Evolutionary conservation across 2,113 vertebrate species (phyloP), one percentile per base, ranked within the genome.

Genomic region (Syngnathus floridae): DNA sequence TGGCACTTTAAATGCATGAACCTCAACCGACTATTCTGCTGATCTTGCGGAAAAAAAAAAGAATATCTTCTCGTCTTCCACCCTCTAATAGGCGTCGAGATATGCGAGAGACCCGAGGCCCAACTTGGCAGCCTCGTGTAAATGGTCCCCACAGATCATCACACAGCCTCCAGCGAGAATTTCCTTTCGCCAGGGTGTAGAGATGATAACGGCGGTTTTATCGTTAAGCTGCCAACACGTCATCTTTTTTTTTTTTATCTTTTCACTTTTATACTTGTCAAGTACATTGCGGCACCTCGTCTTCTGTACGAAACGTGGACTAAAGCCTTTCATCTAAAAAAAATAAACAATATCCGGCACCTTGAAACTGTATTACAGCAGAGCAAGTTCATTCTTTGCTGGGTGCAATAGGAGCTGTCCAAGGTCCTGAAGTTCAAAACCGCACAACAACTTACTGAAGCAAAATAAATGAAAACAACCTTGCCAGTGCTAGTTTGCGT

Each of bases 341-440:
- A 52, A 22, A 52, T 1, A 3, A n/a, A 52, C 8, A 22, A 52
- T 21, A 7, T 4, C 9, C 21, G 9, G 19, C n/a, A 10, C 49
- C 3, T 49, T 52, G 49, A 52, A 11, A 22, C n/a, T n/a, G n/a
- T 16, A 46, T 16, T 17, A 1, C 43, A 46, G 43, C 43, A 51
- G 8, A n/a, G 17, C 48, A 4, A 52, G 8, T 52, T 55, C 1
- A 4, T 40, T 56, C 16, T 61, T 57, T 26, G 21, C 8, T 46
- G 21, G 61, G 2, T 22, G 3, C 19, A 7, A 3, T 31, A 12
- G 35, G 72, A 78, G 12, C 78, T 84, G 66, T 85, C 78, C 81
- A 51, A 9, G 57, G 76, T 84, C 16, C 81, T 84, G 78, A 80
- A 78, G 22, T 55, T 55, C 52, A 71, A 37, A 57, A 17, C 26